Conservation (phyloP, 2,113 vertebrate species). For the Trematocara nigrifrons region DNA sequence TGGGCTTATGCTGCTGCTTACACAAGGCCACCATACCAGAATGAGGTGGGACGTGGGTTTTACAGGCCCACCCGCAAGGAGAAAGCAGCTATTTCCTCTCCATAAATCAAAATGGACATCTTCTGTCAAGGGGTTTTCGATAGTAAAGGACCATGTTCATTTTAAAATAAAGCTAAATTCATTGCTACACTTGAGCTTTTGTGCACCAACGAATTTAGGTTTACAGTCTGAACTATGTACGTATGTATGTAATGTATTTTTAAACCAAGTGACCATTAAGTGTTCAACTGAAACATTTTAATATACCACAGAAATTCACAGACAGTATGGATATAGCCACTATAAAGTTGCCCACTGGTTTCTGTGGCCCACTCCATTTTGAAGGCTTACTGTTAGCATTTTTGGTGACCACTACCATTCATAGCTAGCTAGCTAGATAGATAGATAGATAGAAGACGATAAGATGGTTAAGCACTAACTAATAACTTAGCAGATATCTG, state of each 20-base stretch:
- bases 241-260: not conserved
- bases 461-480: not conserved
- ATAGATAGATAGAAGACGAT: not conserved
- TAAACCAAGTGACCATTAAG: not conserved
- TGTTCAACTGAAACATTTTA: not conserved
- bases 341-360: not conserved
- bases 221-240: not conserved
- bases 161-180: conserved; percentile 24
- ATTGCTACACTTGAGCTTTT: not conserved
- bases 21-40: conserved; percentile 32
- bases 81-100: conserved; percentile 62
- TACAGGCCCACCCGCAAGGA: conserved; percentile 54
- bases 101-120: conserved; percentile 62
- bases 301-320: not conserved
- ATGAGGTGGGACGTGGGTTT: conserved; percentile 26
- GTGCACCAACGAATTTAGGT: not conserved
- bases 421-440: too few species aligned
- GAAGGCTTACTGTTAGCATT: not conserved
- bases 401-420: not conserved
- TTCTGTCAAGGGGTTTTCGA: conserved; percentile 51
- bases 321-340: not conserved
- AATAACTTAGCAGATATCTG: not conserved
- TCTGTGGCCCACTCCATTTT: not conserved
- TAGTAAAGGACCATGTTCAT: conserved; percentile 25
- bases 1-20: conserved; percentile 45